Percentiles rank a stretch among this genome's conserved stretches.
These are phyloP conservation scores for Stenotaenia linearis DNA, from an alignment of 2,888 invertebrate species.

Conservation along the genomic window DNA sequence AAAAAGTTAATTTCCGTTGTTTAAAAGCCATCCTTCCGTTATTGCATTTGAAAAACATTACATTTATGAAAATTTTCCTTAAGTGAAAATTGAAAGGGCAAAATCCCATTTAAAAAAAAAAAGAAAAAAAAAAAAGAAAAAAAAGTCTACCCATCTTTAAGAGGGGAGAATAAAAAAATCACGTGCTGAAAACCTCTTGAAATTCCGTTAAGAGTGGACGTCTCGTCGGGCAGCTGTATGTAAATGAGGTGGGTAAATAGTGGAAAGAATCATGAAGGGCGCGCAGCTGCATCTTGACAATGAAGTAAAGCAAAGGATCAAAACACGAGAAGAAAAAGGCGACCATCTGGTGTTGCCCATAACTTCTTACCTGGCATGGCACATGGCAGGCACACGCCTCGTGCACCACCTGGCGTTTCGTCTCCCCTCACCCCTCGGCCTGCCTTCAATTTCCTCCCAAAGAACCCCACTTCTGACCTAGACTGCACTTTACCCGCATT, in stretches of 20 bases:
- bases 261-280: neutral
- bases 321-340: neutral
- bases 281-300: neutral
- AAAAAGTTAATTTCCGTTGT: neutral
- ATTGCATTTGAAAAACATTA: neutral
- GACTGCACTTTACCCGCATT: slow-evolving; percentile 22
- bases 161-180: neutral
- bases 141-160: neutral
- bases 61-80: neutral
- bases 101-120: no score
- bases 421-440: neutral
- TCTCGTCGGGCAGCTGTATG: neutral
- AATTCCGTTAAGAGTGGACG: slow-evolving; percentile 13
- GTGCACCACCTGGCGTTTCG: slow-evolving; percentile 12
- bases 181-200: neutral
- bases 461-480: neutral
- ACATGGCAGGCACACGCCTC: slow-evolving; percentile 33
- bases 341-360: neutral
- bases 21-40: neutral
- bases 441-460: neutral
- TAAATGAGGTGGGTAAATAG: slow-evolving; percentile 1
- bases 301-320: slow-evolving; percentile 13
- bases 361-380: slow-evolving; percentile 20
- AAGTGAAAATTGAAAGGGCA: no score
- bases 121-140: no score